Percentiles rank a stretch among this genome's conserved stretches.
Evolutionary conservation across 2,888 invertebrate genomes (phyloP).

Genomic region (Drosophila incognita): DNA sequence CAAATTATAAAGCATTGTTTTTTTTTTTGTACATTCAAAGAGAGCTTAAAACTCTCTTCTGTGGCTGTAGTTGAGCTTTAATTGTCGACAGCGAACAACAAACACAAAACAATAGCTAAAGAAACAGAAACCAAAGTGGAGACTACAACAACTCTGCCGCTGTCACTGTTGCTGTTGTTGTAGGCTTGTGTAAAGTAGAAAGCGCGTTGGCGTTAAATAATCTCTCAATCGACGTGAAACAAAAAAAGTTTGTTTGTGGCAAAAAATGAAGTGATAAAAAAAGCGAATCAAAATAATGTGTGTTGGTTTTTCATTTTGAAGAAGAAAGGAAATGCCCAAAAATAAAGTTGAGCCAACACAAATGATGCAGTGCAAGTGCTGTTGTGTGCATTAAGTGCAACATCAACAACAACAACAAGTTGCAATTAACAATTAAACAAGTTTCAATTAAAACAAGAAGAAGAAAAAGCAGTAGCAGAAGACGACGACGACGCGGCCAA

Average conservation of each 20-base stretch:
- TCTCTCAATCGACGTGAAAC: slow-evolving; percentile 19
- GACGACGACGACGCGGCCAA: slow-evolving; percentile 32
- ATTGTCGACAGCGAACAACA: slow-evolving; percentile 51
- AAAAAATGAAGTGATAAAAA: slow-evolving; percentile 35
- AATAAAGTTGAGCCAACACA: slow-evolving; percentile 30
- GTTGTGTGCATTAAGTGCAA: slow-evolving; percentile 16
- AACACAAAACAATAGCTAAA: slow-evolving; percentile 33
- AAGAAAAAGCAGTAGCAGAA: slow-evolving; percentile 29
- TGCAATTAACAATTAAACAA: slow-evolving; percentile 56
- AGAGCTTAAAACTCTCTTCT: slow-evolving; percentile 20
- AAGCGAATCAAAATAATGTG: slow-evolving; percentile 12
- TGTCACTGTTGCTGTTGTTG: slow-evolving; percentile 53
- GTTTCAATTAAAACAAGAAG: slow-evolving; percentile 55
- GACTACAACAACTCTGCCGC: slow-evolving; percentile 22
- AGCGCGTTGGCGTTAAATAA: slow-evolving; percentile 69
- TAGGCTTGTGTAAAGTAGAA: slow-evolving; percentile 59
- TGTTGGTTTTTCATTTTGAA: slow-evolving; percentile 21
- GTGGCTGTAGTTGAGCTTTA: slow-evolving; percentile 50
- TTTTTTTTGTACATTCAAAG: slow-evolving; percentile 7
- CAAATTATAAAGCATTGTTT: slow-evolving; percentile 67
- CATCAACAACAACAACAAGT: slow-evolving; percentile 40
- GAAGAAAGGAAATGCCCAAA: slow-evolving; percentile 26
- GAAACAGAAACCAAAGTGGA: slow-evolving; percentile 29
- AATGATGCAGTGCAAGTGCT: slow-evolving; percentile 33
- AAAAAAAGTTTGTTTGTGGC: slow-evolving; percentile 16